Evolutionary conservation across 2,888 invertebrate genomes (phyloP).

Genomic region (Luperina nickerlii): DNA sequence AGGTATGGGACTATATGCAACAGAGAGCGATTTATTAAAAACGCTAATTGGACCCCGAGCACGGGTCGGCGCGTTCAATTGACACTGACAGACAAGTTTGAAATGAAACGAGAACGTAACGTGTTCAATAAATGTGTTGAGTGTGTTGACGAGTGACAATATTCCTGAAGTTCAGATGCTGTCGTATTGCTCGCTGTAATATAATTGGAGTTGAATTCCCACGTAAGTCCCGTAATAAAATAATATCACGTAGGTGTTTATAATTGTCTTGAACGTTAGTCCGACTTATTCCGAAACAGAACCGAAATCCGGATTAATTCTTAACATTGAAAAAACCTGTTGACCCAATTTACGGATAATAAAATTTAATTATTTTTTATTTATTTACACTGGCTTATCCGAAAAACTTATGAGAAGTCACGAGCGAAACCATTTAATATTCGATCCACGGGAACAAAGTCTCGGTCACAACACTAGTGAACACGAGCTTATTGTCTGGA

Average conservation of each 20-base stretch:
- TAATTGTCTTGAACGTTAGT: conserved; percentile 4
- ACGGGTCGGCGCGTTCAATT: conserved; percentile 57
- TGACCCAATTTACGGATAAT: conserved; percentile 11
- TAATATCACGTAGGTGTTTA: conserved; percentile 6
- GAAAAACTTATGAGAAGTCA: conserved; percentile 17
- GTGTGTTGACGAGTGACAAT: conserved; percentile 33
- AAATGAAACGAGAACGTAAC: conserved; percentile 64
- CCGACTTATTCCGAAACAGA: conserved; percentile 1
- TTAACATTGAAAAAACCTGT: background rate
- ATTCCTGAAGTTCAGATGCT: conserved; percentile 33
- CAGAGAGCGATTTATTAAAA: conserved; percentile 67
- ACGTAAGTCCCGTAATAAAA: conserved; percentile 1
- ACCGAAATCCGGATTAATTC: conserved; percentile 23
- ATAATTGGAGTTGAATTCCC: conserved; percentile 10
- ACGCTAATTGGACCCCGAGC: conserved; percentile 65
- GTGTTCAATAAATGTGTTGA: conserved; percentile 59
- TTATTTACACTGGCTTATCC: conserved; percentile 15
- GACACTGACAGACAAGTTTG: conserved; percentile 62
- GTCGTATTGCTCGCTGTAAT: conserved; percentile 4
- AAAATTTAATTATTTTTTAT: conserved; percentile 18
- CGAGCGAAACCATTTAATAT: conserved; percentile 26
- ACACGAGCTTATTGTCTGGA: conserved; percentile 50
- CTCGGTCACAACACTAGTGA: conserved; percentile 30
- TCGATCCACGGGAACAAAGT: conserved; percentile 21
- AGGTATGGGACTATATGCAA: conserved; percentile 65